Evolutionary conservation across 2,113 vertebrate species (phyloP).

Genomic region (Struthidea cinerea): DNA sequence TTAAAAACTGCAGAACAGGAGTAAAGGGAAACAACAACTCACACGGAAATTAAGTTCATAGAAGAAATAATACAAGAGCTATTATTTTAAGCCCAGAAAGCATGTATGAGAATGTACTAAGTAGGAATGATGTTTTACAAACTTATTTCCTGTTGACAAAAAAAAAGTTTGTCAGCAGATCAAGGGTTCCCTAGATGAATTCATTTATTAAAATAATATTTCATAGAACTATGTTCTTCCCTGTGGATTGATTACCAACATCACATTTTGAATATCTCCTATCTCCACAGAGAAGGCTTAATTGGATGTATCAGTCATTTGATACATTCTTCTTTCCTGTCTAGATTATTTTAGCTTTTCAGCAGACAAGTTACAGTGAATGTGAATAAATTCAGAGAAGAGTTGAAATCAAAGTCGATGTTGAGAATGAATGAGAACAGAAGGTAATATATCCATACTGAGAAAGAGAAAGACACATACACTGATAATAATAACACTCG

Average conservation of each 20-base stretch:
- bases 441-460: not conserved
- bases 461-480: not conserved
- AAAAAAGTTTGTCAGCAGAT: not conserved
- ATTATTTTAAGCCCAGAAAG: not conserved
- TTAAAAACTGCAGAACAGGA: not conserved
- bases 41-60: not conserved
- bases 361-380: not conserved
- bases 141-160: not conserved
- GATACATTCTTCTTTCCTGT: not conserved
- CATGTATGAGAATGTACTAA: not conserved
- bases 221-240: not conserved
- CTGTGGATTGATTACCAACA: constrained; percentile 4
- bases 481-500: not conserved
- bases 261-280: not conserved
- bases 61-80: not conserved
- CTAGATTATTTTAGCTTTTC: not conserved
- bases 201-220: constrained; percentile 54
- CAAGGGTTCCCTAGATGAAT: not conserved
- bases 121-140: not conserved
- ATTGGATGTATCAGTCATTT: constrained; percentile 49
- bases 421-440: not conserved
- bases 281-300: constrained; percentile 20
- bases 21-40: not conserved
- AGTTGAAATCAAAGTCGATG: not conserved
- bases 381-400: constrained; percentile 10